These are phyloP conservation scores for Urocyon cinereoargenteus DNA, from an alignment of 2,797 vertebrate genomes.

Conservation along the genomic window DNA sequence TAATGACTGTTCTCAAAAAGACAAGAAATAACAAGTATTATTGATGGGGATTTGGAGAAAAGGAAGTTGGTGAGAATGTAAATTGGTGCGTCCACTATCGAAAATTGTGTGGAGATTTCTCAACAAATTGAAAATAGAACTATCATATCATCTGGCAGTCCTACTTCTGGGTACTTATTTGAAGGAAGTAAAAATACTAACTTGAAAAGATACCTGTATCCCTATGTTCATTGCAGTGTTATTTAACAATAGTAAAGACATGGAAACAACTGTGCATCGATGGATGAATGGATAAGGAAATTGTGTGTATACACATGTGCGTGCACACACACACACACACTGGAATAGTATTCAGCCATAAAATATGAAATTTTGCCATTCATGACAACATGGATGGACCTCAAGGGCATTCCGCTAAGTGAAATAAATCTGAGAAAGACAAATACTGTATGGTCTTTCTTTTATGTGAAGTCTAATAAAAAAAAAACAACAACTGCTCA, in stretches of 20 bases:
- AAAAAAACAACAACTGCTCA: neutral
- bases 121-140: neutral
- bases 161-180: neutral
- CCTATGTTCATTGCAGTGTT: neutral
- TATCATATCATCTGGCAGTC: neutral
- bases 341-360: neutral
- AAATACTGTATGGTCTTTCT: neutral
- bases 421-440: neutral
- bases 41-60: neutral
- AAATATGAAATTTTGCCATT: neutral
- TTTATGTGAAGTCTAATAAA: neutral
- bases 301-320: neutral
- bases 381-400: neutral
- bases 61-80: neutral
- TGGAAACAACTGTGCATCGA: neutral
- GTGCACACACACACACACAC: too few relatives aligned
- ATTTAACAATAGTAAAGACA: neutral
- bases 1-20: neutral
- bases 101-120: neutral
- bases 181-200: neutral
- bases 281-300: neutral
- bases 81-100: neutral
- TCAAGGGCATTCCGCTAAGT: neutral
- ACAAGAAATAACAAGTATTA: neutral
- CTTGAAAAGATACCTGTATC: neutral